These are phyloP conservation scores for Melipona quadrifasciata DNA, from an alignment of 1,140 invertebrate species.

Conservation along the genomic window DNA sequence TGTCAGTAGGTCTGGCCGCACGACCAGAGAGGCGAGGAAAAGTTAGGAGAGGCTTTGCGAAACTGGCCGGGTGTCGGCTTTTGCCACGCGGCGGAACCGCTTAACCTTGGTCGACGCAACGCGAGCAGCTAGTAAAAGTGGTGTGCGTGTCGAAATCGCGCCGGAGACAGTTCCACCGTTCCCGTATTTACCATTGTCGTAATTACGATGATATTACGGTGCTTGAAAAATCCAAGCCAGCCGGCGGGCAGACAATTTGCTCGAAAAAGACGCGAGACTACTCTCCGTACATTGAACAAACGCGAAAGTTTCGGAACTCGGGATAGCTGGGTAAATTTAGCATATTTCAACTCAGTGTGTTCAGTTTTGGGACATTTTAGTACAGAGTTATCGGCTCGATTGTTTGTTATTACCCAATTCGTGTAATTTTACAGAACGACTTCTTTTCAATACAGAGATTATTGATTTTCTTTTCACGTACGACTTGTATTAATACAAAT, in stretches of 20 bases:
- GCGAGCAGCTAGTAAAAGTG: slow-evolving; percentile 24
- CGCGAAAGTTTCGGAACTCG: neutral
- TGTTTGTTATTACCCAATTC: no score
- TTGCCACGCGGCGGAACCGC: slow-evolving; percentile 32
- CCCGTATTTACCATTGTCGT: slow-evolving; percentile 18
- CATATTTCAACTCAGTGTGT: neutral
- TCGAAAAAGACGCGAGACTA: neutral
- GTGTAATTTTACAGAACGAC: no score
- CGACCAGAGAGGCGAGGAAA: slow-evolving; percentile 49
- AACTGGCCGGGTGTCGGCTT: slow-evolving; percentile 49
- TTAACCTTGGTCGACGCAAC: slow-evolving; percentile 58
- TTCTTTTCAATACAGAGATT: no score
- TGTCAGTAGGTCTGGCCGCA: slow-evolving; percentile 51
- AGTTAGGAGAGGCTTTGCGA: slow-evolving; percentile 59
- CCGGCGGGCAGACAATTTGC: slow-evolving; percentile 2
- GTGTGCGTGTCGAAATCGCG: slow-evolving; percentile 24
- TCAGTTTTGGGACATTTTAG: no score
- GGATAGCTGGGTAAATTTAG: neutral
- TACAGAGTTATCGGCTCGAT: no score
- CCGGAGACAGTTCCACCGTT: slow-evolving; percentile 4
- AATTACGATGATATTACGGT: slow-evolving; percentile 35
- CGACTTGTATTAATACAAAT: no score
- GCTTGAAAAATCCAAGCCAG: slow-evolving; percentile 6
- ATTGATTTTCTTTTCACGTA: no score
- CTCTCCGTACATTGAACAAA: neutral